Base-by-base conservation (phyloP, 2,797 vertebrate species). In the Tauraco hartlaubi region DNA sequence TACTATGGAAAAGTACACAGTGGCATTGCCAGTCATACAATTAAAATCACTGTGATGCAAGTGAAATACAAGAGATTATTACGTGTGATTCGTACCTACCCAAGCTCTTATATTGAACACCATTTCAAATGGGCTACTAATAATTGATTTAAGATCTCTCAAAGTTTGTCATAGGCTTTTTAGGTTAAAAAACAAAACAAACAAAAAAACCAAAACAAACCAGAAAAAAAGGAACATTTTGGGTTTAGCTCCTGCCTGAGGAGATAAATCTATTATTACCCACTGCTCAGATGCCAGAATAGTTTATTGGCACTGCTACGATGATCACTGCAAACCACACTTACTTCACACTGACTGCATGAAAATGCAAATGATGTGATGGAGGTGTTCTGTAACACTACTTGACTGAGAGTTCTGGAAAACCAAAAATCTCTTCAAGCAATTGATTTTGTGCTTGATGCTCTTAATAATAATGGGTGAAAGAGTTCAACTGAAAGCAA, bases 391-490 rank as follows among this genome's bases (percentile, higher is more conserved):
- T 29, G 11, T 55, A 69, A 33, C 48, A 16, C 49, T 29, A 20
- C 9, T 22, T 31, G 23, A 46, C 1, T 20, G 22, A 39, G 33
- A 69, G n/a, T 9, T 62, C 29, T 29, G 23, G 23, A 55, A 54
- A 77, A 54, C 12, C 29, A 21, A 39, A 12, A 23, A 16, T 18
- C 56, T 46, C 23, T 59, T 35, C 92, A 94, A 91, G 94, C 93
- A 95, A 96, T 84, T 96, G 93, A 96, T 91, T 97, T 96, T 88
- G 93, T 97, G 96, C 94, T 96, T 41, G 5, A 35, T 33, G 88
- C 85, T 95, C 95, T 94, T 96, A 95, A 97, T 95, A 97, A 95
- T 92, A 94, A 90, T 62, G 83, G 90, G 85, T 93, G 90, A 94
- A 95, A 96, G 82, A 92, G 72, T 97, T 79, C 52, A 61, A 29